These are phyloP conservation scores for Cylindroiulus punctatus DNA, from an alignment of 2,888 invertebrate genomes.

Conservation along the genomic window DNA sequence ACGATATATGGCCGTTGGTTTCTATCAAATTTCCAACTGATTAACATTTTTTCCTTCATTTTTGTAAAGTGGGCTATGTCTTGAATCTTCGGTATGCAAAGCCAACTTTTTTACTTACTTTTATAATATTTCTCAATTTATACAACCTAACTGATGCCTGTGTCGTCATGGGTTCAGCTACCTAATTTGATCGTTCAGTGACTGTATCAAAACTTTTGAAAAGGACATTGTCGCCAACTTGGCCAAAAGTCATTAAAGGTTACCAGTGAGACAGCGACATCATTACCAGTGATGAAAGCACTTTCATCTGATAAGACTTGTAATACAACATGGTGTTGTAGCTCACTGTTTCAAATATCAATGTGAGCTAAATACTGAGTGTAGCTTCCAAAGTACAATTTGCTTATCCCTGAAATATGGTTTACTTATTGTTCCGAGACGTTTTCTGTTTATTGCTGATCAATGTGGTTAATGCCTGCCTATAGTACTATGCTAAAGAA, in stretches of 20 bases:
- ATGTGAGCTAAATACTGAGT: neutral
- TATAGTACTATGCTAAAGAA: neutral
- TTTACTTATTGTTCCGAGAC: neutral
- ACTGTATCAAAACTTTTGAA: neutral
- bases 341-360: neutral
- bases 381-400: neutral
- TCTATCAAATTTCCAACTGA: too few species aligned
- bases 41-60: too few species aligned
- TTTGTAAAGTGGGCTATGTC: too few species aligned
- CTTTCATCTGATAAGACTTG: neutral
- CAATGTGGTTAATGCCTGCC: neutral
- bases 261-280: too few species aligned
- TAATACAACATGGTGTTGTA: neutral
- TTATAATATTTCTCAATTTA: too few species aligned
- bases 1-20: too few species aligned
- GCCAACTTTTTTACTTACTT: too few species aligned
- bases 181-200: slow-evolving; percentile 1
- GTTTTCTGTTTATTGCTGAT: neutral
- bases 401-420: neutral
- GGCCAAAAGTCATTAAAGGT: neutral
- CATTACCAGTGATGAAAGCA: neutral
- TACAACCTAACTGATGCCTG: too few species aligned
- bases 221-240: neutral
- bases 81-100: too few species aligned
- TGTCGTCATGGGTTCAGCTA: neutral